Evolutionary conservation across 2,888 invertebrate genomes (phyloP).

Genomic region (Drosophila picticornis): DNA sequence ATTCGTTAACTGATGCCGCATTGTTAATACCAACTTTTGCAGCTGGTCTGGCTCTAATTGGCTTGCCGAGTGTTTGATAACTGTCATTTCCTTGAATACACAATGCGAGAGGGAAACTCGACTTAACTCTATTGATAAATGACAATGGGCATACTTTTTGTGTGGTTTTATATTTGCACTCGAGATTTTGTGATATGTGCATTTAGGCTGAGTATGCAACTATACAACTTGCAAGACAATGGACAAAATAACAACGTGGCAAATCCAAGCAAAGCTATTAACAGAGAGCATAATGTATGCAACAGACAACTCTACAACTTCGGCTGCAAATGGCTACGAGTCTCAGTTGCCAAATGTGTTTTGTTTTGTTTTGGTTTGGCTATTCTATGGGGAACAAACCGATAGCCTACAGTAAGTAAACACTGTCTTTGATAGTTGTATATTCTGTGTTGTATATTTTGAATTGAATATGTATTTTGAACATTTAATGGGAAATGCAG

Average conservation of each 20-base stretch:
- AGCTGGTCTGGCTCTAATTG: conserved; percentile 52
- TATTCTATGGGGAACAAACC: not conserved
- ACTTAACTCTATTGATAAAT: conserved; percentile 18
- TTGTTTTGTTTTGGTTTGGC: fast-evolving
- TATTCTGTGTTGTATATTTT: not conserved
- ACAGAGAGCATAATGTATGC: not conserved
- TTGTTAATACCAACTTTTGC: conserved; percentile 17
- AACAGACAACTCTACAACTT: not conserved
- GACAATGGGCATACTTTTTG: conserved; percentile 15
- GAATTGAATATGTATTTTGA: not conserved
- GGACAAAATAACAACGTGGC: not conserved
- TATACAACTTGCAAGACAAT: not conserved
- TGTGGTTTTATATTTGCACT: not conserved
- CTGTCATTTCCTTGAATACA: conserved; percentile 18
- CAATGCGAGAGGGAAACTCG: not conserved
- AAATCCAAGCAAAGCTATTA: conserved; percentile 3
- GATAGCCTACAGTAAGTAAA: not conserved
- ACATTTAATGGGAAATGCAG: not conserved
- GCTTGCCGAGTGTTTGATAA: conserved; percentile 55
- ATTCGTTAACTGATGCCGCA: conserved; percentile 13
- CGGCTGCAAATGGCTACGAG: not conserved
- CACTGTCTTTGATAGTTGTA: not conserved
- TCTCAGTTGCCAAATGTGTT: not conserved
- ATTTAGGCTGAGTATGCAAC: conserved; percentile 3
- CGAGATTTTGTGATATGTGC: not conserved